Evolutionary conservation across 2,113 vertebrate species (phyloP).

Genomic region (Actinemys pallida): DNA sequence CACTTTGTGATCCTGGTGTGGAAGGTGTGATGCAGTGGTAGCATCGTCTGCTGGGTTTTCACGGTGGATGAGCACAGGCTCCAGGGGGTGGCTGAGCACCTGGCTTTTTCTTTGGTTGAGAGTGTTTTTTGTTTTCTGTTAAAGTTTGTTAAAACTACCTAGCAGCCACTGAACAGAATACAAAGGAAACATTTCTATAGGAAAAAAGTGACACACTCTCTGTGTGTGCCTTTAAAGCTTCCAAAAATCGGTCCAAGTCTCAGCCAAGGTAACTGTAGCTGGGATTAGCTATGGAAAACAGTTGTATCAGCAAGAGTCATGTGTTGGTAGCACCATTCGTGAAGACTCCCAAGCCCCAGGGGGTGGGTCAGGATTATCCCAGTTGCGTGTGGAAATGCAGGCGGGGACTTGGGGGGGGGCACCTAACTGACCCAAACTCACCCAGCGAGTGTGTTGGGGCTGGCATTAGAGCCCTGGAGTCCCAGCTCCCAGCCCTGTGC

Average conservation of each 20-base stretch:
- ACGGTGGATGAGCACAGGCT: neutral
- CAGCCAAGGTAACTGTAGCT: constrained; percentile 24
- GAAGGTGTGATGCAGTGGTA: neutral
- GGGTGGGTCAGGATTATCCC: neutral
- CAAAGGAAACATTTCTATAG: neutral
- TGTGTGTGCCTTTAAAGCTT: constrained; percentile 26
- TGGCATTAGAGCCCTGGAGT: neutral
- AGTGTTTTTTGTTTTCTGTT: neutral
- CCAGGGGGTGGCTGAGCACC: rapidly evolving
- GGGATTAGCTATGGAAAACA: constrained; percentile 25
- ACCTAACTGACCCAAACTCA: neutral
- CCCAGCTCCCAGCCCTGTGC: neutral
- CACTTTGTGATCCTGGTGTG: neutral
- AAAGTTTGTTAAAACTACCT: neutral
- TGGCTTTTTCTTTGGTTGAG: neutral
- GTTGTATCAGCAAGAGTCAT: neutral
- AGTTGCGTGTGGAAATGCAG: neutral
- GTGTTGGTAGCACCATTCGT: neutral
- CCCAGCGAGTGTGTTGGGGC: neutral
- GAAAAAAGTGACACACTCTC: neutral
- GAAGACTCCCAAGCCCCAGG: neutral
- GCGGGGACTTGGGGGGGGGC: neutral
- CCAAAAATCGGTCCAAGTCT: constrained; percentile 32
- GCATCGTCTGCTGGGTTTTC: neutral
- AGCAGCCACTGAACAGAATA: neutral